Conservation (phyloP, 2,888 invertebrate genomes). For the Silvanus unidentatus region DNA sequence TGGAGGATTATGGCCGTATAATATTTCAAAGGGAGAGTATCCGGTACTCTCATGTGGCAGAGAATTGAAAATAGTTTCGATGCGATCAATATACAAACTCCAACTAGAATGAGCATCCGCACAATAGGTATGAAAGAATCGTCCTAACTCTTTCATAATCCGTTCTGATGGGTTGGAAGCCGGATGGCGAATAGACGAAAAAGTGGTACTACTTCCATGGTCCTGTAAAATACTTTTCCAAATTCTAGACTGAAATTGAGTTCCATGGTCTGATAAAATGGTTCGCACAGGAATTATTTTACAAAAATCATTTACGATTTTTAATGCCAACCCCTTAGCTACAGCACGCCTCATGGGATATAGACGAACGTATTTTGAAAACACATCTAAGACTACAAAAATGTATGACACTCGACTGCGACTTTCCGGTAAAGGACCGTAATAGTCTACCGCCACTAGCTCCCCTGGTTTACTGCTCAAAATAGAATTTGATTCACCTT, state of each 20-base stretch:
- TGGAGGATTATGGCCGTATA: constrained; percentile 1
- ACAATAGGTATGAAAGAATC: constrained; percentile 13
- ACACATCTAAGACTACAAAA: constrained; percentile 21
- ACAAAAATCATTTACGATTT: constrained; percentile 11
- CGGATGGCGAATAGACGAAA: constrained; percentile 15
- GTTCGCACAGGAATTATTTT: constrained; percentile 6
- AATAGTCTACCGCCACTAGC: constrained; percentile 19
- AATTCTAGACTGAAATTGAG: constrained; percentile 20
- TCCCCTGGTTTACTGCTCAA: constrained; percentile 9
- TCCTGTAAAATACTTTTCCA: constrained; percentile 14
- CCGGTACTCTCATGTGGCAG: constrained; percentile 13
- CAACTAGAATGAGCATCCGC: constrained; percentile 7
- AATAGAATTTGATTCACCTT: constrained; percentile 6
- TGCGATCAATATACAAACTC: constrained; percentile 1
- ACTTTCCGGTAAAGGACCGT: constrained; percentile 20
- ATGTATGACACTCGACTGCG: constrained; percentile 16
- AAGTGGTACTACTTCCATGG: background rate
- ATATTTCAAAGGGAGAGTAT: constrained; percentile 7
- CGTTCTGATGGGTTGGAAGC: constrained; percentile 11
- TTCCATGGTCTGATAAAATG: constrained; percentile 19
- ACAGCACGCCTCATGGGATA: constrained; percentile 16
- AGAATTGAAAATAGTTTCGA: constrained; percentile 9
- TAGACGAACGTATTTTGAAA: constrained; percentile 22
- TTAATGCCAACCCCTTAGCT: constrained; percentile 8
- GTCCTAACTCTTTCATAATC: constrained; percentile 8